A percentile compares a stretch with the other conserved stretches of the same genome.
These are phyloP conservation scores for Leistus spinibarbis DNA, from an alignment of 2,888 invertebrate genomes.

Conservation along the genomic window DNA sequence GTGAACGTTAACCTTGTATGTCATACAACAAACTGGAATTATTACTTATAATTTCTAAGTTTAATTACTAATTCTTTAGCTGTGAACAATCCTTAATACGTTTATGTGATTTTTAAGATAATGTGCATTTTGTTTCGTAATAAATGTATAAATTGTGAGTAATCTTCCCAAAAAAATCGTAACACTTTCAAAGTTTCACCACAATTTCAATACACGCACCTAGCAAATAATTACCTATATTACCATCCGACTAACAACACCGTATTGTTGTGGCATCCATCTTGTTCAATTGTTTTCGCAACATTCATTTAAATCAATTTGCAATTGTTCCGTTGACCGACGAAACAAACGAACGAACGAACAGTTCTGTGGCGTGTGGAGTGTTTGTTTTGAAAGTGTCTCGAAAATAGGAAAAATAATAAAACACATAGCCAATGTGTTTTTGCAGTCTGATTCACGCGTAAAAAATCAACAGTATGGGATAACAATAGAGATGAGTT, in stretches of 20 bases:
- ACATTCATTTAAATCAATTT: slow-evolving; percentile 34
- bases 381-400: slow-evolving; percentile 25
- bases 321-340: slow-evolving; percentile 15
- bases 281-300: slow-evolving; percentile 30
- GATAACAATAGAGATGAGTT: background rate
- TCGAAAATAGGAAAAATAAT: slow-evolving; percentile 7
- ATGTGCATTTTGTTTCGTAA: too few relatives aligned
- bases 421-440: background rate
- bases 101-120: too few relatives aligned
- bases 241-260: background rate
- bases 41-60: too few relatives aligned
- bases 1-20: too few relatives aligned
- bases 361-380: too few relatives aligned
- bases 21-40: too few relatives aligned
- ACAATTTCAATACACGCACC: background rate
- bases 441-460: slow-evolving; percentile 31
- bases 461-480: background rate
- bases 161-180: background rate
- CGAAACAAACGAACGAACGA: background rate
- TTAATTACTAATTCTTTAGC: too few relatives aligned
- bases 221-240: background rate
- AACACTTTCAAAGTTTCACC: background rate
- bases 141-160: too few relatives aligned
- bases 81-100: too few relatives aligned
- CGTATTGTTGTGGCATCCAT: background rate